Base-by-base conservation (phyloP, 2,113 vertebrate genomes). In the Rana temporaria region DNA sequence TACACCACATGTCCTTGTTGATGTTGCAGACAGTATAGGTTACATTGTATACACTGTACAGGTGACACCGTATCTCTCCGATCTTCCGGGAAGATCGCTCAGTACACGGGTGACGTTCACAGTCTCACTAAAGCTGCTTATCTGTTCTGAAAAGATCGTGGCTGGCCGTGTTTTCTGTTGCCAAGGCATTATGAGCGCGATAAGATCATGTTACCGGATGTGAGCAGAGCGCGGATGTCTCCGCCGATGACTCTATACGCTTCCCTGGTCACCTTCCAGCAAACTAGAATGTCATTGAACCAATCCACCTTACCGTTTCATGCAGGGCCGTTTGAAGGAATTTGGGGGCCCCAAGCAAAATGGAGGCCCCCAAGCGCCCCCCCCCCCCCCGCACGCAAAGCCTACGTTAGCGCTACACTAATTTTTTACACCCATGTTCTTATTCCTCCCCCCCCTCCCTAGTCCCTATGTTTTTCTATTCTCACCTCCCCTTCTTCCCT, bases 121-220 rank as follows among this genome's bases (percentile, higher is more conserved):
- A 52, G 56, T 24, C 19, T 22, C 52, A 9, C 55, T 52, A 71
- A 62, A 52, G 55, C 56, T 12, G 53, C 32, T 80, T 80, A 80
- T 80, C 67, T 32, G 1, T 66, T 18, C 2, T 8, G 53, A 11
- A 30, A 18, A 38, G 24, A 69, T 57, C 8, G 24, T 19, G 42
- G 76, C 26, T 67, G 38, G 2, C 30, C 18, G 19, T 67, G 30
- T 55, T 20, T 63, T 14, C 79, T 63, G 67, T 30, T 53, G 16
- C 57, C 55, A 14, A 62, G 67, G 34, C 2, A 20, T n/a, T 59
- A 22, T n/a, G 32, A 15, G 57, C 18, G 22, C 9, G 57, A 76
- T 76, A 76, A 48, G 30, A 72, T 56, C 57, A 48, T 48, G 18
- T 52, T 71, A 48, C 78, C 32, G 19, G 34, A 62, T 30, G 32